phyloP scores from a whole-genome alignment of 1,140 invertebrate species.

The Berghia stephanieae region DNA sequence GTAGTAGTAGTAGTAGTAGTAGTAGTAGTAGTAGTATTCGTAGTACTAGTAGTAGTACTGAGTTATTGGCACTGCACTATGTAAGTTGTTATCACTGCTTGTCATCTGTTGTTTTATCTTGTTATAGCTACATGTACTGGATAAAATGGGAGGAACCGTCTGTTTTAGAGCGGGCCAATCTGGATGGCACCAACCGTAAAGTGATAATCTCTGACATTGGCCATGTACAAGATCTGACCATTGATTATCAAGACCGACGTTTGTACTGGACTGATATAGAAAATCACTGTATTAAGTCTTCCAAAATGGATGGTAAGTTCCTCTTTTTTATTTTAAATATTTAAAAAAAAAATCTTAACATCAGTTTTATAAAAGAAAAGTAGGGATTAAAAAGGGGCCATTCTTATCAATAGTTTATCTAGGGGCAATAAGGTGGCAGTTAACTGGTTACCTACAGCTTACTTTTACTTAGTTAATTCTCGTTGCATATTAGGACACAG shows the following conservation, averaged over 20 bases:
- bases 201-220: conserved; percentile 70
- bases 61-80: background rate
- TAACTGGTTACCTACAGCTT: too few species aligned
- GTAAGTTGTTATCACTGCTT: background rate
- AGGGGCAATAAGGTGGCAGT: too few species aligned
- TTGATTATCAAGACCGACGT: conserved; percentile 83
- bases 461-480: too few species aligned
- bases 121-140: conserved; percentile 82
- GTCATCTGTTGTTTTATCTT: background rate
- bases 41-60: too few species aligned
- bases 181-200: conserved; percentile 85
- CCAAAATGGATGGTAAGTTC: conserved; percentile 74
- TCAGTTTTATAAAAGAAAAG: too few species aligned
- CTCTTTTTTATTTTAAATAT: background rate
- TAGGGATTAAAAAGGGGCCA: too few species aligned
- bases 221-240: conserved; percentile 74
- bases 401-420: too few species aligned
- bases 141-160: conserved; percentile 96
- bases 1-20: too few species aligned
- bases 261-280: conserved; percentile 80
- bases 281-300: conserved; percentile 70
- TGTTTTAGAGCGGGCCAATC: conserved; percentile 90
- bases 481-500: too few species aligned
- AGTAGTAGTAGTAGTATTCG: too few species aligned
- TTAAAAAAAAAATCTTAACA: too few species aligned